Evolutionary conservation across 2,797 vertebrate genomes (phyloP).

Genomic region (Chaetodon trifasciatus): DNA sequence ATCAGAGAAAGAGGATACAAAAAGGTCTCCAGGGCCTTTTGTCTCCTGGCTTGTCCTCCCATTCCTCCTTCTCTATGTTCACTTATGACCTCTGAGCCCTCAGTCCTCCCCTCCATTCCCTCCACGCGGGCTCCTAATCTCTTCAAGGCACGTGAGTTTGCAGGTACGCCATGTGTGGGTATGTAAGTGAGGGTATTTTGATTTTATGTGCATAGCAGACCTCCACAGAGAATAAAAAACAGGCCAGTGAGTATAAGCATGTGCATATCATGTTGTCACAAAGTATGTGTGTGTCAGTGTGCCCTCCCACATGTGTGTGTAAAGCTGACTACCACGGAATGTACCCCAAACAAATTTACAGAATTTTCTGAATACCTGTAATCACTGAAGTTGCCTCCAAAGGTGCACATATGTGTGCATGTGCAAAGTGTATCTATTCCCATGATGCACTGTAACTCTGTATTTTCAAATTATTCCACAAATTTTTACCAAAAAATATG

Average conservation of each 20-base stretch:
- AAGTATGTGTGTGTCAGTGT: background rate
- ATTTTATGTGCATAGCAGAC: slow-evolving; percentile 30
- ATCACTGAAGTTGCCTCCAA: slow-evolving; percentile 26
- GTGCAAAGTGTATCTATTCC: slow-evolving; percentile 33
- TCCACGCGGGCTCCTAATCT: slow-evolving; percentile 33
- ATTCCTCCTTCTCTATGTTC: slow-evolving; percentile 2
- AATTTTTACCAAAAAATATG: slow-evolving; percentile 24
- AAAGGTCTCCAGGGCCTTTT: slow-evolving; percentile 6
- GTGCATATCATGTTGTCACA: background rate
- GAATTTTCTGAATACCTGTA: slow-evolving; percentile 46
- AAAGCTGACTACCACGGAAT: background rate
- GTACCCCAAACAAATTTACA: background rate
- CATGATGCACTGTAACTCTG: slow-evolving; percentile 40
- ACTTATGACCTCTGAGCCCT: slow-evolving; percentile 15
- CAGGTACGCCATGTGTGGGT: slow-evolving; percentile 8
- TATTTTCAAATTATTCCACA: slow-evolving; percentile 33
- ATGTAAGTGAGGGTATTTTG: background rate
- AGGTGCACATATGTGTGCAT: slow-evolving; percentile 3
- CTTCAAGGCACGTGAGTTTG: slow-evolving; percentile 12
- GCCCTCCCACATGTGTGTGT: background rate
- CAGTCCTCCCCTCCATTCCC: background rate
- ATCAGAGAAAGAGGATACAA: slow-evolving; percentile 11
- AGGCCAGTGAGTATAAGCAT: slow-evolving; percentile 19
- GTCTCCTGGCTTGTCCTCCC: slow-evolving; percentile 26
- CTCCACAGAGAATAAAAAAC: background rate